Evolutionary conservation across 2,797 vertebrate genomes (phyloP).

Genomic region (Lepus townsendii): DNA sequence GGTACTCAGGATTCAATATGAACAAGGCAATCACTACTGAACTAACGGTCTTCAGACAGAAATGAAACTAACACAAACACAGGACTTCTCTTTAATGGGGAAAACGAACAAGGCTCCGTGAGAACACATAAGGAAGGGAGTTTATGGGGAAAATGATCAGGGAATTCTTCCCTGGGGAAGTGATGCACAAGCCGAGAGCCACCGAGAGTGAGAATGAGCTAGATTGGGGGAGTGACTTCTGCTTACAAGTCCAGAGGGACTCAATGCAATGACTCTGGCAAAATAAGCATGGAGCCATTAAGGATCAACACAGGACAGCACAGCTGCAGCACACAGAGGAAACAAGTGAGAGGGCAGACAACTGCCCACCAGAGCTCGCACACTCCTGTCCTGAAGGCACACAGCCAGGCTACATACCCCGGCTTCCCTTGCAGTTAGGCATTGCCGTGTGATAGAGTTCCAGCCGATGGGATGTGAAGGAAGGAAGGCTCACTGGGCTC

Average conservation of each 20-base stretch:
- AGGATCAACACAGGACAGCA: neutral
- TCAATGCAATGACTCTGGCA: neutral
- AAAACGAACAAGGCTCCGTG: neutral
- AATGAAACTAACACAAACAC: neutral
- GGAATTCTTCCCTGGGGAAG: neutral
- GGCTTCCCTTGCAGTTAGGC: neutral
- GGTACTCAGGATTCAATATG: neutral
- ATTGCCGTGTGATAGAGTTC: neutral
- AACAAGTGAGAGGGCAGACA: neutral
- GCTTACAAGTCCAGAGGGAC: neutral
- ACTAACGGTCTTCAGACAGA: neutral
- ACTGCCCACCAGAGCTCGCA: too few relatives aligned
- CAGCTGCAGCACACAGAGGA: neutral
- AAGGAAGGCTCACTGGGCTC: fast-evolving
- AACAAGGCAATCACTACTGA: neutral
- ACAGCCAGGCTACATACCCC: neutral
- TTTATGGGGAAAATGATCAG: fast-evolving
- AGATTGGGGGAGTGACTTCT: neutral
- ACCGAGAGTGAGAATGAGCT: neutral
- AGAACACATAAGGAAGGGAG: neutral
- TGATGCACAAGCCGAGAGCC: neutral
- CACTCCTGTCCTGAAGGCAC: neutral
- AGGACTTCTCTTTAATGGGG: neutral
- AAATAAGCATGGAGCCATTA: neutral
- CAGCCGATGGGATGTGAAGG: neutral